These are phyloP conservation scores for Panzeria rudis DNA, from an alignment of 2,888 invertebrate genomes.

Conservation along the genomic window DNA sequence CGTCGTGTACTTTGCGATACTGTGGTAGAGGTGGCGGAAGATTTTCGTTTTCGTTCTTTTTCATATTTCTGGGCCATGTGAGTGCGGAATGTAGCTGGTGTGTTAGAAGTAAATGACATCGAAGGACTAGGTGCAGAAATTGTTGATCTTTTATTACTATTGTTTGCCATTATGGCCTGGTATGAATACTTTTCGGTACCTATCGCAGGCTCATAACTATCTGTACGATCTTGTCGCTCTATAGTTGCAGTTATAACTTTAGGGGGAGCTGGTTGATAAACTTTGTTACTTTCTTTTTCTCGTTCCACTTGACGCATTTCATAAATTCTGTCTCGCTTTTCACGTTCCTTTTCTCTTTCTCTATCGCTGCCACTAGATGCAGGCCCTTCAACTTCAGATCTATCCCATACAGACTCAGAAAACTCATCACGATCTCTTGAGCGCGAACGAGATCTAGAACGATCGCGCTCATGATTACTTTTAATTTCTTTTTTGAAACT, in stretches of 20 bases:
- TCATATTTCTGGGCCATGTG: constrained; percentile 89
- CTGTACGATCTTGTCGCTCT: constrained; percentile 72
- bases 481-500: constrained; percentile 81
- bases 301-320: constrained; percentile 83
- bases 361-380: constrained; percentile 83
- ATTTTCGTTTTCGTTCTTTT: constrained; percentile 89
- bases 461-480: constrained; percentile 81
- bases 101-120: constrained; percentile 74
- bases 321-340: constrained; percentile 83
- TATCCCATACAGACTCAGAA: constrained; percentile 84
- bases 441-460: constrained; percentile 83
- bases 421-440: constrained; percentile 83
- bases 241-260: constrained; percentile 77
- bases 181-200: constrained; percentile 66
- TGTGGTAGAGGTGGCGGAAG: constrained; percentile 90
- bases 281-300: constrained; percentile 83
- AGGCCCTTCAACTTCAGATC: constrained; percentile 83
- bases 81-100: constrained; percentile 89
- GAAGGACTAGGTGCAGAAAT: constrained; percentile 47
- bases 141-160: constrained; percentile 56
- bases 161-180: constrained; percentile 45
- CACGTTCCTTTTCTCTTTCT: constrained; percentile 83
- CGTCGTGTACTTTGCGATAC: constrained; percentile 85
- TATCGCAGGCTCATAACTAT: constrained; percentile 65
- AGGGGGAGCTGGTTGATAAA: constrained; percentile 83